Percentiles rank a stretch among this genome's conserved stretches.
phyloP scores from a whole-genome alignment of 2,113 vertebrate genomes.

The Urocynchramus pylzowi region DNA sequence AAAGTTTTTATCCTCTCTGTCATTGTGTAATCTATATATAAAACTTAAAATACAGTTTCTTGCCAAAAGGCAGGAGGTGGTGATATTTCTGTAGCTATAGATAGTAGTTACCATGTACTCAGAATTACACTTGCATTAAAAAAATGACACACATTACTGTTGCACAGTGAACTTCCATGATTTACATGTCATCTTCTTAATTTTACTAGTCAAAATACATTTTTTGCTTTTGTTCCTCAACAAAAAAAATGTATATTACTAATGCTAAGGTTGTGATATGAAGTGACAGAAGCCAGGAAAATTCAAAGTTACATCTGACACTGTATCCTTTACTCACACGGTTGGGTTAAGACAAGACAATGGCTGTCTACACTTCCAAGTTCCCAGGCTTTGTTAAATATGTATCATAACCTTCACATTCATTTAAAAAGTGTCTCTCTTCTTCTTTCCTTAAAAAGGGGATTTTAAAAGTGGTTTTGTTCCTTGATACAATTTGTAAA shows the following conservation, averaged over 20 bases:
- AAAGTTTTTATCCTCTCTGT: neutral
- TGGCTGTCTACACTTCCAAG: constrained; percentile 11
- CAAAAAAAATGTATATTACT: constrained; percentile 62
- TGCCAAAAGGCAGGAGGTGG: neutral
- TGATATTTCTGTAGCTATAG: constrained; percentile 40
- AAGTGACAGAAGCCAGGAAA: constrained; percentile 48
- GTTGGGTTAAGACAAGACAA: constrained; percentile 6
- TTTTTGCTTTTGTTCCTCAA: constrained; percentile 56
- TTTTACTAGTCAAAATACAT: constrained; percentile 73
- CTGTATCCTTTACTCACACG: neutral
- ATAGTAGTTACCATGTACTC: constrained; percentile 13
- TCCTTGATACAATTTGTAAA: neutral
- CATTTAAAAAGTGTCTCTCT: neutral
- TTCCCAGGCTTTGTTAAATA: constrained; percentile 42
- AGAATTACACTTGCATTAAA: constrained; percentile 26
- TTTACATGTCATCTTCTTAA: constrained; percentile 54
- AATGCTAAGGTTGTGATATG: constrained; percentile 56
- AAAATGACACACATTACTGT: constrained; percentile 53
- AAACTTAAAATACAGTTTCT: neutral
- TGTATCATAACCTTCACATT: neutral
- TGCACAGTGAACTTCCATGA: constrained; percentile 41
- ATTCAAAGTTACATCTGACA: constrained; percentile 25
- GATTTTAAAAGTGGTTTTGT: neutral
- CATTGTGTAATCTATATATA: neutral
- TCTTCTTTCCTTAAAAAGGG: neutral